Base-by-base conservation (phyloP, 2,888 invertebrate genomes). In the Thysanoteuthis rhombus region DNA sequence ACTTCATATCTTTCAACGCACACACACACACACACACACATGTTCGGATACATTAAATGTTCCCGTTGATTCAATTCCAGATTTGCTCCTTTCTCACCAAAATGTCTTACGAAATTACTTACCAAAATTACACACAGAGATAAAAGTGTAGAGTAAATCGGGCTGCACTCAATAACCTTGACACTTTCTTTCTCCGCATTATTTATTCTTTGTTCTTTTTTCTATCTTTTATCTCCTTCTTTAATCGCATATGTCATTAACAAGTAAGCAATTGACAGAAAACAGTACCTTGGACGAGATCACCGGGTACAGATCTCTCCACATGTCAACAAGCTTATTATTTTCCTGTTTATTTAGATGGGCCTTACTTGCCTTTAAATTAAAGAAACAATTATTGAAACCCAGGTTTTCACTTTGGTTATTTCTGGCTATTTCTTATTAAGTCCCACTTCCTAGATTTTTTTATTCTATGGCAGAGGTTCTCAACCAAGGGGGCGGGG, bases 251-350 rank as follows among this genome's bases (percentile, higher is more conserved):
- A 75, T 75, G 75, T 75, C 75, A 75, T 75, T 75, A 75, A 75
- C 75, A n/a, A 75, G 75, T 75, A 75, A 75, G 75, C 75, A 75
- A 75, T 75, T 75, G 75, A 75, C n/a, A 75, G 75, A 75, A 75
- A 75, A 75, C n/a, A 75, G 16, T 75, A 75, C n/a, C 75, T 75
- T 75, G 75, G 75, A 75, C 75, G 75, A 75, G 75, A 75, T 75
- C 75, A 75, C 75, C 36, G 4, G 75, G 75, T 75, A 75, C 75
- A 75, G n/a, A 75, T n/a, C 75, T 75, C 12, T n/a, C 75, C 75
- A 75, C 75, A 75, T 75, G 75, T 75, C 75, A 75, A 75, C 75
- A n/a, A 75, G 75, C 75, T 75, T 75, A 75, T 75, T 75, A 75
- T 75, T 75, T 75, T n/a, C 75, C n/a, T 36, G n/a, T 75, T 75